Percentiles rank a stretch among this genome's conserved stretches.
phyloP scores from a whole-genome alignment of 2,113 vertebrate species.

The Lethenteron reissneri region DNA sequence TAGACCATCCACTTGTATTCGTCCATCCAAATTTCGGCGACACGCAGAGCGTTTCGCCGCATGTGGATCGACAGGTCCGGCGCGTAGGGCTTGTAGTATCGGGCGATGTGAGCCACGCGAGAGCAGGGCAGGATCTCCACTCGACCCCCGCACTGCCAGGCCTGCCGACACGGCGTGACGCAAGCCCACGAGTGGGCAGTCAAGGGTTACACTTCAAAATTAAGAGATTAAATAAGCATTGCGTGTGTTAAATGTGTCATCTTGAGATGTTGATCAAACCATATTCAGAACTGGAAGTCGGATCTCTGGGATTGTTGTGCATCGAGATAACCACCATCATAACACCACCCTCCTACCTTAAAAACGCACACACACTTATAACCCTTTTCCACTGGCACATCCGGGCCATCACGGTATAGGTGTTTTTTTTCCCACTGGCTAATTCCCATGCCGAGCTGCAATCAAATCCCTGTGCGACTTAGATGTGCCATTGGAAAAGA shows the following conservation, averaged over 20 bases:
- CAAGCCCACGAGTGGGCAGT: no score
- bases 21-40: slow-evolving; percentile 41
- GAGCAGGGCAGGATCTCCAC: slow-evolving; percentile 40
- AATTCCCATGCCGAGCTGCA: no score
- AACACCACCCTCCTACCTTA: no score
- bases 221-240: neutral
- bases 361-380: no score
- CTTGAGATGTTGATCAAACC: neutral
- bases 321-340: no score
- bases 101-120: slow-evolving; percentile 32
- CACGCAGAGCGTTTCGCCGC: slow-evolving; percentile 29
- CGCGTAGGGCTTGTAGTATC: slow-evolving; percentile 30
- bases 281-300: neutral
- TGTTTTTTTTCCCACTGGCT: no score
- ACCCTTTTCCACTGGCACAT: no score
- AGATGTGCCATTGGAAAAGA: no score
- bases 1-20: slow-evolving; percentile 37
- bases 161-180: slow-evolving; percentile 15
- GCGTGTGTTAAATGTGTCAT: no score
- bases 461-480: no score
- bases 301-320: no score
- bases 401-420: no score
- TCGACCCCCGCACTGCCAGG: slow-evolving; percentile 45
- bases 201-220: neutral
- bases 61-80: slow-evolving; percentile 14